Evolutionary conservation across 2,797 vertebrate genomes (phyloP).

Genomic region (Borostomias antarcticus): DNA sequence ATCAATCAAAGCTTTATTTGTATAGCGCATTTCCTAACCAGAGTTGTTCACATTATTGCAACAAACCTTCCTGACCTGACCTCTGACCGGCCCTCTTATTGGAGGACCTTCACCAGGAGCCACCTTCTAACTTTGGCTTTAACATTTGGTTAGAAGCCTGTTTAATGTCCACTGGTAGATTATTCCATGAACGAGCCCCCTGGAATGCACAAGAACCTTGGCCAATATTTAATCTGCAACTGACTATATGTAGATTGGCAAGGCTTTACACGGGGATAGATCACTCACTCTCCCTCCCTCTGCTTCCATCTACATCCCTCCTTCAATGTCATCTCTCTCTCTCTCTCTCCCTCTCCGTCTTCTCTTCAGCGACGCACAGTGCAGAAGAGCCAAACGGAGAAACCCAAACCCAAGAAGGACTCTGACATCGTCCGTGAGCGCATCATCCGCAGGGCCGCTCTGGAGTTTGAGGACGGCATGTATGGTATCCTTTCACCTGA

Average conservation of each 20-base stretch:
- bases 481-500: slow-evolving; percentile 89
- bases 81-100: too few species aligned
- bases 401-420: slow-evolving; percentile 82
- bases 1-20: too few species aligned
- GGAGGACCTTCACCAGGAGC: too few species aligned
- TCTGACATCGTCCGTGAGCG: slow-evolving; percentile 89
- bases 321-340: not conserved
- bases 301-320: slow-evolving; percentile 9
- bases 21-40: too few species aligned
- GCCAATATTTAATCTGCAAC: not conserved
- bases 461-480: slow-evolving; percentile 98
- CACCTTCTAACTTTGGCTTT: too few species aligned
- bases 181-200: not conserved
- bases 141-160: too few species aligned
- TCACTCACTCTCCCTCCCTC: not conserved
- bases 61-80: too few species aligned
- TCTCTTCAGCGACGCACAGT: slow-evolving; percentile 84
- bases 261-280: too few species aligned
- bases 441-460: slow-evolving; percentile 93
- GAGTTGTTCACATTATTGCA: too few species aligned
- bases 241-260: too few species aligned
- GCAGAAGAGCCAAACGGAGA: slow-evolving; percentile 76
- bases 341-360: not conserved
- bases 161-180: too few species aligned
- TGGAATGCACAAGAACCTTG: not conserved